Evolutionary conservation across 2,113 vertebrate species (phyloP).

Genomic region (Centropus bengalensis): DNA sequence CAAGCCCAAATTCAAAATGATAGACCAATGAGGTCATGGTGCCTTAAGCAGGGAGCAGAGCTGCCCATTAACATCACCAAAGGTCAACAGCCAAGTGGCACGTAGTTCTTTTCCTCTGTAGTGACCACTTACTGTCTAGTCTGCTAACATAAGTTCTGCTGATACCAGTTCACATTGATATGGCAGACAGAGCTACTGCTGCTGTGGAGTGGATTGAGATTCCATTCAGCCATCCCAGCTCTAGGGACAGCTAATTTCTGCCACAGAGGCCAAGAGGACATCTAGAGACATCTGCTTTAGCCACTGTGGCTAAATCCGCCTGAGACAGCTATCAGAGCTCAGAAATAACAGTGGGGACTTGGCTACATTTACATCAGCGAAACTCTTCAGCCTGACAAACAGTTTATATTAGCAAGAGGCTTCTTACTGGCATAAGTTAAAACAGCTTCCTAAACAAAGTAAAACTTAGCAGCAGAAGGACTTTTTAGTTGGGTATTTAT

Average conservation of each 20-base stretch:
- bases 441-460: background rate
- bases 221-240: background rate
- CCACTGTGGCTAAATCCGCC: background rate
- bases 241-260: background rate
- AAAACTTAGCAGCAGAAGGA: background rate
- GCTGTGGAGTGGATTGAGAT: background rate
- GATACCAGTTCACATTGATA: background rate
- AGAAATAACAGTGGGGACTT: background rate
- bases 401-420: constrained; percentile 11
- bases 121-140: background rate
- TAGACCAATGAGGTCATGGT: background rate
- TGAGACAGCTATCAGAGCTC: background rate
- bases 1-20: background rate
- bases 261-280: background rate
- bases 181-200: background rate
- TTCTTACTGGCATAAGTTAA: background rate
- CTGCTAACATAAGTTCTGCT: background rate
- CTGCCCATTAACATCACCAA: background rate
- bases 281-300: background rate
- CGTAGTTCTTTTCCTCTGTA: background rate
- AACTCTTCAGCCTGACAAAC: constrained; percentile 26
- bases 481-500: background rate
- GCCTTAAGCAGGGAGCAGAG: background rate
- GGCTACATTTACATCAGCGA: background rate
- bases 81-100: background rate